These are phyloP conservation scores for Bombus sibiricus DNA, from an alignment of 1,140 invertebrate genomes.

Conservation along the genomic window DNA sequence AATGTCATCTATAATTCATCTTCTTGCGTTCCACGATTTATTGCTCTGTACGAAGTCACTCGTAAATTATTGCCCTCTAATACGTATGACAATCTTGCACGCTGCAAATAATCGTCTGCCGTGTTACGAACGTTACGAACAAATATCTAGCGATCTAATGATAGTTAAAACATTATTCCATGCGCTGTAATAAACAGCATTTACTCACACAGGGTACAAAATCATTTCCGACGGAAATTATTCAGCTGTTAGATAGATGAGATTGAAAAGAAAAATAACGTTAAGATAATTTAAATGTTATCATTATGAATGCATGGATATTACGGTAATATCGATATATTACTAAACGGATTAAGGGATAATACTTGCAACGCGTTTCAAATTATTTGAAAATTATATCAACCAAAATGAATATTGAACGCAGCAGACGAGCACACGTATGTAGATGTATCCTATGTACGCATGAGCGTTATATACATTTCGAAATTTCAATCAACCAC, in stretches of 20 bases:
- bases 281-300: conserved; percentile 23
- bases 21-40: neutral
- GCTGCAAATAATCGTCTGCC: neutral
- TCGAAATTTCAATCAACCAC: conserved; percentile 19
- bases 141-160: neutral
- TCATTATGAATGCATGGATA: conserved; percentile 4
- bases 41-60: neutral
- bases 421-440: no score
- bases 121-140: neutral
- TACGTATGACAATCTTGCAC: neutral
- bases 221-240: neutral
- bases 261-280: neutral
- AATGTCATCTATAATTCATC: neutral
- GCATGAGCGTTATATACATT: neutral
- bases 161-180: neutral
- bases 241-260: no score
- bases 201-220: neutral
- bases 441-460: neutral
- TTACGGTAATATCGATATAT: conserved; percentile 21
- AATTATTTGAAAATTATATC: conserved; percentile 44
- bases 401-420: conserved; percentile 24
- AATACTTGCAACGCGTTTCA: conserved; percentile 13
- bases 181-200: neutral
- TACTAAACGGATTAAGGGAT: conserved; percentile 22
- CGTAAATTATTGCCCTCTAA: neutral